Base-by-base conservation (phyloP, 2,797 vertebrate genomes). In the Muscicapa comitata region DNA sequence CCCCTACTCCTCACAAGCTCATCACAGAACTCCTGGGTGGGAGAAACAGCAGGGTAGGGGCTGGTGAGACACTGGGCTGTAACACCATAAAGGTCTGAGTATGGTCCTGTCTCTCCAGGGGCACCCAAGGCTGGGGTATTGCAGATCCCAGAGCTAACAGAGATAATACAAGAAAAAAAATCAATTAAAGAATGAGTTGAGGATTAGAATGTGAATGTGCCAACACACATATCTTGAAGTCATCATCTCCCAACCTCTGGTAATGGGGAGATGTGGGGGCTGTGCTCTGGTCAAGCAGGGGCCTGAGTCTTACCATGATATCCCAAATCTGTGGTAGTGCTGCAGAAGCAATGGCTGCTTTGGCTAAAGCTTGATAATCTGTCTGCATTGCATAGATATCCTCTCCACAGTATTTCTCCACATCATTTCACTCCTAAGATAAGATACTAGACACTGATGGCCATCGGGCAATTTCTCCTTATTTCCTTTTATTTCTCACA, bases 11-110 rank as follows among this genome's bases (percentile, higher is more conserved):
- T 58, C 31, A 35, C 5, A 55, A 71, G 33, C 7, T n/a, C 19
- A 28, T 14, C 19, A 50, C 10, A 33, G 33, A 43, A 33, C 18
- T 17, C 23, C 38, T 59, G 28, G 11, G 19, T 28, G 21, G 33
- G 33, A 84, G 33, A 40, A 63, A 13, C 1, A 10, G 16, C 16
- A 4, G 3, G 2, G 4, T 37, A 14, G 31, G 35, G 18, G 11
- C 29, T 55, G 33, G 8, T 71, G 43, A 15, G 31, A 72, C 77
- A 29, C 1, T 17, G 17, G 35, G 26, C 37, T 26, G 1, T 10
- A 23, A 20, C 35, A 42, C 29, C 23, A 63, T 9, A 10, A 43
- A 45, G 26, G 48, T 10, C 19, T 0, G 0, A 35, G 59, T 2
- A 6, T 10, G 31, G 43, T 8, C 8, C 2, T 37, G 31, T 38